Evolutionary conservation across 2,888 invertebrate genomes (phyloP), one percentile per base, ranked within the genome.

Genomic region (Pseudolycoriella hygida): DNA sequence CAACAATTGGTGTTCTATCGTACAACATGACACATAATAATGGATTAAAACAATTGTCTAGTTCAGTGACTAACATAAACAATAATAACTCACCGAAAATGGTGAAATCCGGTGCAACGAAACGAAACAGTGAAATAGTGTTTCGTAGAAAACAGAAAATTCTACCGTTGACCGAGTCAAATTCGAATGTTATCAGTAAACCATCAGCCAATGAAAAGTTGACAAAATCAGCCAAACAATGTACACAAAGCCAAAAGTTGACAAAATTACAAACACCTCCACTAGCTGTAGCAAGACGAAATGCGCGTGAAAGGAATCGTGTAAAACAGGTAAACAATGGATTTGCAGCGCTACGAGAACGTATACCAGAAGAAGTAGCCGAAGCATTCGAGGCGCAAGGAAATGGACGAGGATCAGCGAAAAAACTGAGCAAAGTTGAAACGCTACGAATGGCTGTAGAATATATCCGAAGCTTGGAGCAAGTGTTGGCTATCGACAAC

Each of bases 371-470:
- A 45, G 81, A 83, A 58, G 81, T 85, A 1, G 83, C 84, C 0
- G 70, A 76, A 44, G 74, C 73, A 1, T 80, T 76, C 50, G 79
- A 76, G 60, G 71, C 67, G 31, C 73, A 75, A 5, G 78, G 76
- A 47, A 74, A 72, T 38, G 77, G 77, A 15, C 66, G 77, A 51
- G 78, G 80, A 18, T 75, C 74, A 53, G 39, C 43, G 18, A 87
- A 86, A 57, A 88, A 88, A 56, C 65, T 86, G 4, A 84, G 84
- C 55, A 88, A 88, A 69, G 87, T 88, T 2, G 90, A 90, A 65
- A 90, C 90, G 0, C 63, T 90, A 38, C 72, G 86, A 42, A 87
- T 88, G 80, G 90, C 89, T 6, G 87, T 90, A 1, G 88, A 89
- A 57, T 90, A 90, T 57, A 90, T 90, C 50, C 67, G 83, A 50